A percentile compares a stretch with the other conserved stretches of the same genome.
phyloP scores from a whole-genome alignment of 2,797 vertebrate species.

The Tiaroga cobitis region DNA sequence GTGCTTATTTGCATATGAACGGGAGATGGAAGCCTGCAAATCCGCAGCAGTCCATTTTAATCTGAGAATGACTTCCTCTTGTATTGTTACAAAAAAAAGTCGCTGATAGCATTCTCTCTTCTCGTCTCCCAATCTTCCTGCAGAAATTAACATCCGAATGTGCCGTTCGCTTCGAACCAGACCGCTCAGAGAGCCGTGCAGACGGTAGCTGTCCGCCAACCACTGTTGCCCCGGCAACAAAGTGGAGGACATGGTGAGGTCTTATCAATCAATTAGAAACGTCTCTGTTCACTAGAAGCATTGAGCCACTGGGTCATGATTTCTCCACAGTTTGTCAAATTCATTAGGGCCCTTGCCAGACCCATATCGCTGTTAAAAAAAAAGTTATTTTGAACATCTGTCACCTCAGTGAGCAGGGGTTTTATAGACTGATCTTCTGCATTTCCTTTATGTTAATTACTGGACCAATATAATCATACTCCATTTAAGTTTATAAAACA shows the following conservation, averaged over 20 bases:
- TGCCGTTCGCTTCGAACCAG: slow-evolving; percentile 71
- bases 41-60: slow-evolving; percentile 70
- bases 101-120: slow-evolving; percentile 60
- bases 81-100: slow-evolving; percentile 78
- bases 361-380: slow-evolving; percentile 33
- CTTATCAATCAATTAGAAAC: slow-evolving; percentile 69
- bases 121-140: slow-evolving; percentile 66
- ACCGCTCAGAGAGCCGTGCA: slow-evolving; percentile 69
- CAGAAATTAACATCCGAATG: slow-evolving; percentile 82
- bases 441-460: slow-evolving; percentile 13
- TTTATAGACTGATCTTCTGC: not conserved
- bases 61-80: slow-evolving; percentile 81
- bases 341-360: slow-evolving; percentile 53
- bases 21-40: slow-evolving; percentile 74
- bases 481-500: slow-evolving; percentile 11
- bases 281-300: slow-evolving; percentile 55
- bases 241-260: slow-evolving; percentile 63
- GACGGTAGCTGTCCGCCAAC: slow-evolving; percentile 72
- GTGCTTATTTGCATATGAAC: slow-evolving; percentile 82
- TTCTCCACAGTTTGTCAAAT: slow-evolving; percentile 60
- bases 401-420: not conserved
- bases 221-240: slow-evolving; percentile 74
- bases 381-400: slow-evolving; percentile 9
- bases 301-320: slow-evolving; percentile 60
- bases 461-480: not conserved